Evolutionary conservation across 2,797 vertebrate genomes (phyloP).

Genomic region (Phrynocephalus forsythii): DNA sequence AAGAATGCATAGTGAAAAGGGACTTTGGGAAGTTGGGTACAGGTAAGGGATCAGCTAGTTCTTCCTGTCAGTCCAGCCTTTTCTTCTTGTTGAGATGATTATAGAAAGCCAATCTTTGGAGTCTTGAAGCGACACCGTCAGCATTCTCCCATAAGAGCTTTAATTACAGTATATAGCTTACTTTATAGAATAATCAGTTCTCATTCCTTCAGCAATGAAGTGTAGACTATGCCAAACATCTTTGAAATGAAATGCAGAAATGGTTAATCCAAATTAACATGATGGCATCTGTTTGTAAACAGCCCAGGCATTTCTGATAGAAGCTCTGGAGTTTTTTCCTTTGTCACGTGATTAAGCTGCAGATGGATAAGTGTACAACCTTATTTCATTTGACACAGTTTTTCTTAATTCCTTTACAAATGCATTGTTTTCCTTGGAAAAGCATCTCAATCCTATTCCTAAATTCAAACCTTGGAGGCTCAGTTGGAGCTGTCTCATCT

Average conservation of each 20-base stretch:
- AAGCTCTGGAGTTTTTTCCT: slow-evolving; percentile 39
- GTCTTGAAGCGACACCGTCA: background rate
- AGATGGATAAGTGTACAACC: slow-evolving; percentile 45
- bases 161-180: background rate
- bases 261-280: background rate
- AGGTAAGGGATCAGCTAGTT: background rate
- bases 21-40: background rate
- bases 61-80: background rate
- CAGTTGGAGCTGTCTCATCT: background rate
- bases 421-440: background rate
- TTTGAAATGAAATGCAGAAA: background rate
- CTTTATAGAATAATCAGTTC: rapidly evolving
- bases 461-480: background rate
- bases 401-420: background rate
- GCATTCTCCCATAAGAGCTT: background rate
- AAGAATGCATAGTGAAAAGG: background rate
- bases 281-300: slow-evolving; percentile 53
- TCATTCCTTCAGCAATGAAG: background rate
- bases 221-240: slow-evolving; percentile 21
- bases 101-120: background rate
- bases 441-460: rapidly evolving
- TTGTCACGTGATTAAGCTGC: slow-evolving; percentile 24
- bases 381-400: background rate
- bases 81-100: background rate
- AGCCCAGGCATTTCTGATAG: slow-evolving; percentile 23